Evolutionary conservation across 2,888 invertebrate species (phyloP).

Genomic region (Noctua fimbriata): DNA sequence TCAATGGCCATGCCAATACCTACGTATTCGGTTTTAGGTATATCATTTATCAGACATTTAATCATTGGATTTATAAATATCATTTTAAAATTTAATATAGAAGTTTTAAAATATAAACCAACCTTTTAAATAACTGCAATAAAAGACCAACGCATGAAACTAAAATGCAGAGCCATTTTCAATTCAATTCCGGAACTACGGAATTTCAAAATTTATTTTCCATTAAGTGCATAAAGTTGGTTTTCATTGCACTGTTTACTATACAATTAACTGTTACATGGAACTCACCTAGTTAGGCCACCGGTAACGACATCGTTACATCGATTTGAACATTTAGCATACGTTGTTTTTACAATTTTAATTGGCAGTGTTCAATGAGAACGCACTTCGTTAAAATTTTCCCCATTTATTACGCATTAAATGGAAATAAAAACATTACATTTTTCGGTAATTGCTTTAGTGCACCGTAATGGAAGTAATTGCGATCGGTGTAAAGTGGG

Average conservation of each 20-base stretch:
- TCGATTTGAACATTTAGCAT: slow-evolving; percentile 84
- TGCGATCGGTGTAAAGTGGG: slow-evolving; percentile 46
- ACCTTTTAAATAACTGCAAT: slow-evolving; percentile 21
- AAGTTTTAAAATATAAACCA: slow-evolving; percentile 6
- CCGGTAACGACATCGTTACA: slow-evolving; percentile 87
- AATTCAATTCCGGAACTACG: slow-evolving; percentile 54
- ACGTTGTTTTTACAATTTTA: slow-evolving; percentile 79
- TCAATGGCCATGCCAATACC: no score
- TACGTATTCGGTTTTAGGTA: not conserved
- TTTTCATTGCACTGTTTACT: slow-evolving; percentile 76
- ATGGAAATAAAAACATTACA: slow-evolving; percentile 66
- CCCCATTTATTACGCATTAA: slow-evolving; percentile 66
- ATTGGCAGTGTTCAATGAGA: slow-evolving; percentile 78
- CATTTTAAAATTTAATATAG: not conserved
- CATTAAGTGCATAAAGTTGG: slow-evolving; percentile 55
- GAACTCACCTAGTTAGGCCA: slow-evolving; percentile 82
- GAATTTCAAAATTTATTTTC: slow-evolving; percentile 55
- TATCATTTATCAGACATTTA: not conserved
- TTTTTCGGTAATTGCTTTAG: slow-evolving; percentile 64
- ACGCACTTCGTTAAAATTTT: slow-evolving; percentile 71
- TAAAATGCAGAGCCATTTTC: slow-evolving; percentile 45
- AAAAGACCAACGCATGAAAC: slow-evolving; percentile 34
- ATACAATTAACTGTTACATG: slow-evolving; percentile 78
- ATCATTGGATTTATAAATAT: not conserved
- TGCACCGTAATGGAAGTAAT: slow-evolving; percentile 54